Evolutionary conservation across 2,888 invertebrate species (phyloP).

Genomic region (Ennomos quercinarius): DNA sequence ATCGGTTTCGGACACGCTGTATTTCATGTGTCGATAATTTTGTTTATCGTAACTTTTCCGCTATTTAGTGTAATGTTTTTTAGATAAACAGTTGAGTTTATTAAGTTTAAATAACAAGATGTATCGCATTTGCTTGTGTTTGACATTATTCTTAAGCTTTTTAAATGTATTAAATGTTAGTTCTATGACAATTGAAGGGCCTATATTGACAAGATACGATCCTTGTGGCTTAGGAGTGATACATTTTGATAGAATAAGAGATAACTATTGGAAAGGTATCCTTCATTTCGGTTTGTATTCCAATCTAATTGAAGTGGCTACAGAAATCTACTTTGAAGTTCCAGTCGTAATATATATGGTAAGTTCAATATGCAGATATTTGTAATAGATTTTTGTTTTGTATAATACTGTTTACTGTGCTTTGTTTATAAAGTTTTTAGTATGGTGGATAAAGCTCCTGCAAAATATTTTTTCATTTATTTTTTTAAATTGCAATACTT

Average conservation of each 20-base stretch:
- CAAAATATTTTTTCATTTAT: no score
- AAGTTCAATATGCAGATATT: conserved; percentile 42
- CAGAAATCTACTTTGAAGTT: conserved; percentile 61
- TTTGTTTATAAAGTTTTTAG: no score
- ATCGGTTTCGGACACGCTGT: conserved; percentile 53
- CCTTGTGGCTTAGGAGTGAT: conserved; percentile 73
- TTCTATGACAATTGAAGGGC: conserved; percentile 65
- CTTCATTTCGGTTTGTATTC: conserved; percentile 65
- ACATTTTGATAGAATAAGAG: conserved; percentile 65
- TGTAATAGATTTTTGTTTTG: no score
- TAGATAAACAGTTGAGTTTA: conserved; percentile 8
- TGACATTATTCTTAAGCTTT: conserved; percentile 27
- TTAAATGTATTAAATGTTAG: conserved; percentile 45
- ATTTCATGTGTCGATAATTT: conserved; percentile 31
- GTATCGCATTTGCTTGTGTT: conserved; percentile 17
- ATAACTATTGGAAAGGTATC: conserved; percentile 62
- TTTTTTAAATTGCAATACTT: no score
- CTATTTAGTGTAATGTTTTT: conserved; percentile 4
- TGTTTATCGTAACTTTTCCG: conserved; percentile 16
- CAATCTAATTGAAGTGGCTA: conserved; percentile 52
- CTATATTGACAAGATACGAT: conserved; percentile 66
- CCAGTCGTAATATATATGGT: conserved; percentile 61
- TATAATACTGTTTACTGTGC: no score
- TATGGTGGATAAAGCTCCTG: no score
- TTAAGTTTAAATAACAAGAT: conserved; percentile 13